phyloP scores from a whole-genome alignment of 2,113 vertebrate genomes.

The Chamaea fasciata region DNA sequence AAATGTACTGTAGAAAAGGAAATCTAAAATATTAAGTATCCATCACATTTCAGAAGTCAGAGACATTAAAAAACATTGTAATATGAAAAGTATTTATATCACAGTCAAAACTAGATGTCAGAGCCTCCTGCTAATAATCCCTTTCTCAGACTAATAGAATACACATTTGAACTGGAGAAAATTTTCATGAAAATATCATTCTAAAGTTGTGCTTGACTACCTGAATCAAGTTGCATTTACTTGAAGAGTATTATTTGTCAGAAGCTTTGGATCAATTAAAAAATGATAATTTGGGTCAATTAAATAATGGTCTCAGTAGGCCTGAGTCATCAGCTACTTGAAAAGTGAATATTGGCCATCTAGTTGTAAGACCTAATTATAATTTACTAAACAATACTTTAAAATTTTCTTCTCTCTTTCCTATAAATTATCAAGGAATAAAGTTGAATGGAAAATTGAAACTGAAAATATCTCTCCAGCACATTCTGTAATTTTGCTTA shows the following conservation, averaged over 20 bases:
- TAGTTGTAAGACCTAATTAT: not conserved
- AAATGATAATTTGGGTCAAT: not conserved
- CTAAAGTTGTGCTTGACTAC: not conserved
- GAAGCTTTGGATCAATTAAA: not conserved
- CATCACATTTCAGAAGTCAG: not conserved
- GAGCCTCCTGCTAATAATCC: not conserved
- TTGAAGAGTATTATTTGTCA: not conserved
- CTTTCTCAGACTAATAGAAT: not conserved
- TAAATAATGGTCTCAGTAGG: not conserved
- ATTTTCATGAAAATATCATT: not conserved
- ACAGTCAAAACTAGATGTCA: not conserved
- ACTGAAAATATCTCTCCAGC: not conserved
- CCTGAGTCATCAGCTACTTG: not conserved
- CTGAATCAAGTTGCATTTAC: not conserved
- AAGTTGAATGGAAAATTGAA: not conserved
- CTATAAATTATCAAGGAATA: not conserved
- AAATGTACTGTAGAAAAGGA: not conserved
- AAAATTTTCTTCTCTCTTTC: not conserved
- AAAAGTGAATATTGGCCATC: not conserved
- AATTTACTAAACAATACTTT: not conserved
- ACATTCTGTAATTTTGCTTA: not conserved
- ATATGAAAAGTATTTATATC: not conserved
- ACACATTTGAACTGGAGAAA: not conserved
- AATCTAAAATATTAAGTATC: not conserved
- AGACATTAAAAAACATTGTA: not conserved